A percentile compares a stretch with the other conserved stretches of the same genome.
Conservation (phyloP, 2,888 invertebrate genomes). For the Macrophya annulata region DNA sequence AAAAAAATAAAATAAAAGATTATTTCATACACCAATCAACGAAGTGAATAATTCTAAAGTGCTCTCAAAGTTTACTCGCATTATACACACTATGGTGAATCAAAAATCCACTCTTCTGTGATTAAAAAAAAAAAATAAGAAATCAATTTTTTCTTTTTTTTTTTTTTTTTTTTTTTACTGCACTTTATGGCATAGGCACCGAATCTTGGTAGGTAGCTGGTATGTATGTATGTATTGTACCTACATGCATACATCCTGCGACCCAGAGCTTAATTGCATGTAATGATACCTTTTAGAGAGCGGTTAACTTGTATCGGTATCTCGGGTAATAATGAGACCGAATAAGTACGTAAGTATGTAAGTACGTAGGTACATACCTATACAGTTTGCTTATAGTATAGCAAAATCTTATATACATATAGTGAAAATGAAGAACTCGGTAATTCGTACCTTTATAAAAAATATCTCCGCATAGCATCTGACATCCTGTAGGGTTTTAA, state of each 20-base stretch:
- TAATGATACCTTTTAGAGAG: slow-evolving; percentile 55
- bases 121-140: neutral
- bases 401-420: neutral
- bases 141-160: too few species aligned
- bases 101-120: neutral
- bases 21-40: neutral
- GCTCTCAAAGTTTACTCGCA: neutral
- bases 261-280: slow-evolving; percentile 43
- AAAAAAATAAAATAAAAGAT: neutral
- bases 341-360: neutral
- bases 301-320: slow-evolving; percentile 42
- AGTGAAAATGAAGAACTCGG: neutral
- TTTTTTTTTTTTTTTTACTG: too few species aligned
- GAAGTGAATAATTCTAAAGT: neutral
- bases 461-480: slow-evolving; percentile 42
- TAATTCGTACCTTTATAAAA: slow-evolving; percentile 20
- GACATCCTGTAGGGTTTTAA: neutral
- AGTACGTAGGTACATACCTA: too few species aligned
- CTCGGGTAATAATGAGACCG: slow-evolving; percentile 29
- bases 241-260: neutral
- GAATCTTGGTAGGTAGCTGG: neutral
- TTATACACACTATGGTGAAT: neutral
- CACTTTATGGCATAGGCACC: neutral
- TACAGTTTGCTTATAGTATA: neutral
- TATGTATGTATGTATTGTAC: too few species aligned